Evolutionary conservation across 2,888 invertebrate species (phyloP).

Genomic region (Sinohyriopsis cumingii): DNA sequence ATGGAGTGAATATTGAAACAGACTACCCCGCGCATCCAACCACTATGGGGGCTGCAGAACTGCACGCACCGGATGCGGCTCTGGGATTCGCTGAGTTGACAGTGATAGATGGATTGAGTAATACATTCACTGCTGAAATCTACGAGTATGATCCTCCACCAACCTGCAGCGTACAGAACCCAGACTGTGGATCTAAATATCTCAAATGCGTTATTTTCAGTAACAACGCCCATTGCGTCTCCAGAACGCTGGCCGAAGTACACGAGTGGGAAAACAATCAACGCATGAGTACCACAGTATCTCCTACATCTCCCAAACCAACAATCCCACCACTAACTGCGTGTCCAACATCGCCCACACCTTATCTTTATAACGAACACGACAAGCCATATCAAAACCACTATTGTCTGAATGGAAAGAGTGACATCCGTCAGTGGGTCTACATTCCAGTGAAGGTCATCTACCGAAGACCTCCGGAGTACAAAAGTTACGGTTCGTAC

Average conservation of each 20-base stretch:
- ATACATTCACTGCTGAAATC: slow-evolving; percentile 34
- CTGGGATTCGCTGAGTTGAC: slow-evolving; percentile 49
- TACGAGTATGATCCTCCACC: slow-evolving; percentile 51
- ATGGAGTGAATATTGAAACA: slow-evolving; percentile 16
- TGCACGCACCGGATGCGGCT: slow-evolving; percentile 39
- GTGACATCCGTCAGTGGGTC: slow-evolving; percentile 56
- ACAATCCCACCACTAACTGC: too few relatives aligned
- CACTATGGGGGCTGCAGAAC: slow-evolving; percentile 32
- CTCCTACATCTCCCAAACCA: too few relatives aligned
- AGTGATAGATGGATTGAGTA: slow-evolving; percentile 43
- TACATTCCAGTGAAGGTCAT: slow-evolving; percentile 57
- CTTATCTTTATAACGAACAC: neutral
- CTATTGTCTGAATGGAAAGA: slow-evolving; percentile 55
- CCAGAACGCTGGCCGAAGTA: slow-evolving; percentile 33
- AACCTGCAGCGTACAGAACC: slow-evolving; percentile 33
- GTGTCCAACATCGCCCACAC: too few relatives aligned
- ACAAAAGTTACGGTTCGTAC: slow-evolving; percentile 44
- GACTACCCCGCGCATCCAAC: slow-evolving; percentile 39
- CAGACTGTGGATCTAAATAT: slow-evolving; percentile 47
- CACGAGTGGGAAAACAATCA: slow-evolving; percentile 21
- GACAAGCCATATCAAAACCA: slow-evolving; percentile 51
- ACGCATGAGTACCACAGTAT: slow-evolving; percentile 3
- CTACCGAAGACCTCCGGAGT: slow-evolving; percentile 53
- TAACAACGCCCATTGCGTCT: slow-evolving; percentile 28
- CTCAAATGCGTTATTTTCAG: slow-evolving; percentile 36